Evolutionary conservation across 2,113 vertebrate species (phyloP), one percentile per base, ranked within the genome.

Genomic region (Hucho hucho): DNA sequence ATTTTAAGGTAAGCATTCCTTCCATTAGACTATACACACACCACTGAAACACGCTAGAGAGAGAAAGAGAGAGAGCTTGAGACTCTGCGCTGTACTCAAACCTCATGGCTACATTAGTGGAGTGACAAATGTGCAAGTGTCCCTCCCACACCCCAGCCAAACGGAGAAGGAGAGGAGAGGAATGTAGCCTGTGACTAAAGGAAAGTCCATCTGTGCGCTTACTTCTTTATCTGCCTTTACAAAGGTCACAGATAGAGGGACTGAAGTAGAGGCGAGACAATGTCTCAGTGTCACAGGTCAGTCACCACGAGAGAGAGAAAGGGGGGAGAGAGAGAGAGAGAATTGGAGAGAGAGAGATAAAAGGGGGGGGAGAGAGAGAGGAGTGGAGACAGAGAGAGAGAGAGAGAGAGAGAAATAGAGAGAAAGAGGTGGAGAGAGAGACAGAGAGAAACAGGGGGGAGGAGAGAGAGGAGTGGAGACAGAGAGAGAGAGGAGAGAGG

Each of bases 231-330:
- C 92, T 92, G 80, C 88, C 91, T 53, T 94, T 87, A 93, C 95
- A 96, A 95, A 96, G 94, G 95, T 96, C 95, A 97, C 83, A 84
- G 89, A 93, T 95, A 93, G 89, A 91, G 88, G 84, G 86, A 89
- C 90, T 89, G 91, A 93, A 93, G 90, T 83, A 87, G 89, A 90
- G 87, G 88, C 86, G 74, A 87, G 92, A 89, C 87, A 87, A 68
- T 24, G 89, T 83, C 88, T 88, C 83, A 47, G 81, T 88, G 93
- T 90, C 92, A 93, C 90, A 89, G 91, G 16, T 18, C 49, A 53
- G 49, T 53, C 49, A 53, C 49, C 3, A 0, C 1, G 3, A 18
- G 37, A 12, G 37, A n/a, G n/a, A n/a, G n/a, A n/a, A n/a, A n/a
- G n/a, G n/a, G n/a, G n/a, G n/a, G n/a, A n/a, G n/a, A n/a, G n/a